These are phyloP conservation scores for Epistrophe grossulariae DNA, from an alignment of 2,888 invertebrate genomes.

Conservation along the genomic window DNA sequence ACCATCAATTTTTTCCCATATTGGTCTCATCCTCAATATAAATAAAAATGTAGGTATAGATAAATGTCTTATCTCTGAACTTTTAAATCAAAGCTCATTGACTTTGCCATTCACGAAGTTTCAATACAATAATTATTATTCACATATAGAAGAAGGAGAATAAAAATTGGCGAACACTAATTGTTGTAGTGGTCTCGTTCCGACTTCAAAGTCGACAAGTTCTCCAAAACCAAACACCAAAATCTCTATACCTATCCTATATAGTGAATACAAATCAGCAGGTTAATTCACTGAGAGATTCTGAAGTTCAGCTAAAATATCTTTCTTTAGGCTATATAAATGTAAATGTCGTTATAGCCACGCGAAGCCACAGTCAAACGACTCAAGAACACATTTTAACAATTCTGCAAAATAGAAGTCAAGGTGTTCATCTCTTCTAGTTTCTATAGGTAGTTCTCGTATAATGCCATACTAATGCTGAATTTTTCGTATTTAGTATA, in stretches of 20 bases:
- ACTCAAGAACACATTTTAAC: constrained; percentile 66
- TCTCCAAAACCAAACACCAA: constrained; percentile 22
- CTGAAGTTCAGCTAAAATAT: constrained; percentile 56
- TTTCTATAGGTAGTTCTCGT: background rate
- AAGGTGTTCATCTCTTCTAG: constrained; percentile 72
- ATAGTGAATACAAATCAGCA: constrained; percentile 38
- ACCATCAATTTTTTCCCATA: background rate
- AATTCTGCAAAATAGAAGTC: constrained; percentile 67
- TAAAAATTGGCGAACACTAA: background rate
- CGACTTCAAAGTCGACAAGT: constrained; percentile 68
- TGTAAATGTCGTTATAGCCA: constrained; percentile 31
- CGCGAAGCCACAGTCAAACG: constrained; percentile 22
- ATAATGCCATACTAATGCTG: constrained; percentile 21
- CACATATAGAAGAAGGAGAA: background rate
- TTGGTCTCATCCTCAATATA: background rate
- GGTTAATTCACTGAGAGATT: constrained; percentile 23
- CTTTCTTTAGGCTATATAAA: constrained; percentile 27
- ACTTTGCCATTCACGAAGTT: constrained; percentile 21
- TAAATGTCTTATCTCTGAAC: background rate
- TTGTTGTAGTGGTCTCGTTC: constrained; percentile 7
- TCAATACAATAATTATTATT: background rate
- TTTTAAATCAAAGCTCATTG: constrained; percentile 25
- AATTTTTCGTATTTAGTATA: background rate
- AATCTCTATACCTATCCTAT: too few relatives aligned
- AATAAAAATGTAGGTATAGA: too few relatives aligned